phyloP scores from a whole-genome alignment of 2,113 vertebrate species.

The Pseudorhombus dupliciocellatus region DNA sequence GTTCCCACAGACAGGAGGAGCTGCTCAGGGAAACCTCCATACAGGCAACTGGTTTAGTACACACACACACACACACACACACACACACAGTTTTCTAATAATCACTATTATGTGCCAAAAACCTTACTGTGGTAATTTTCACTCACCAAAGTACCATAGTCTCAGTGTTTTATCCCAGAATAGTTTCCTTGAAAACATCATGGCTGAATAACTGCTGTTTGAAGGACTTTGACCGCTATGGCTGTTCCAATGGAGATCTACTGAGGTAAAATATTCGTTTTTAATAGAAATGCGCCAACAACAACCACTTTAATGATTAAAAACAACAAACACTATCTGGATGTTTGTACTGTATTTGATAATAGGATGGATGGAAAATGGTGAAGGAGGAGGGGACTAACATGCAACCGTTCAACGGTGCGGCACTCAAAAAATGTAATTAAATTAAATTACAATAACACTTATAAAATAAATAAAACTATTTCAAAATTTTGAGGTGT shows the following conservation, averaged over 20 bases:
- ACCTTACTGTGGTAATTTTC: neutral
- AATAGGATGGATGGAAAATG: no score
- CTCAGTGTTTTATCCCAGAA: neutral
- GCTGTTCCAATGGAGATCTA: neutral
- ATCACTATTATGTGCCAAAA: neutral
- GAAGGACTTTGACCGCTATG: neutral
- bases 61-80: conserved; percentile 9
- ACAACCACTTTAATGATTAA: no score
- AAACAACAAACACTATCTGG: no score
- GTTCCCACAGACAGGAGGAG: conserved; percentile 17
- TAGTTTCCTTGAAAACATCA: neutral
- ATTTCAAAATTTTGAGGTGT: no score
- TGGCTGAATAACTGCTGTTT: neutral
- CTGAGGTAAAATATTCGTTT: no score
- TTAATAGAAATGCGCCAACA: no score
- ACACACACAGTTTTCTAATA: neutral
- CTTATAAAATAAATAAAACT: no score
- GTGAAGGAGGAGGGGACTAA: no score
- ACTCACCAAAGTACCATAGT: neutral
- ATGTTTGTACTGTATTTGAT: no score
- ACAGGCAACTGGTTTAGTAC: neutral
- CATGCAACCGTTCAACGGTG: no score
- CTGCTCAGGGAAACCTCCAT: conserved; percentile 30
- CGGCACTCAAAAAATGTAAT: neutral
- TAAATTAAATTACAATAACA: neutral